phyloP scores from a whole-genome alignment of 2,797 vertebrate species.

The Stomatorhinus walkeri region DNA sequence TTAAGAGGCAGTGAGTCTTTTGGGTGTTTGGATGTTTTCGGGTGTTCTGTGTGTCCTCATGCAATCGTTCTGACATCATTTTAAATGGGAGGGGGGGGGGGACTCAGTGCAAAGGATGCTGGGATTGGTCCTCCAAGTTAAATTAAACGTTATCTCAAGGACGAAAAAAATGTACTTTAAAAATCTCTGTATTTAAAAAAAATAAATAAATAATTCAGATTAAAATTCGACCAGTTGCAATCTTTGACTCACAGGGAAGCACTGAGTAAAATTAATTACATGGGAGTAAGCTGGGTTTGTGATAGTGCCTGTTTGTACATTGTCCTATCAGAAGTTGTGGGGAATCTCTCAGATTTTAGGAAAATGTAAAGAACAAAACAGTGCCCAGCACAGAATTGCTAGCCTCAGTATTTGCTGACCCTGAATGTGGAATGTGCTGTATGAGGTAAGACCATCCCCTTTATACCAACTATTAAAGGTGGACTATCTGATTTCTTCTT shows the following conservation, averaged over 20 bases:
- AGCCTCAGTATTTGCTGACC: background rate
- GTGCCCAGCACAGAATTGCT: background rate
- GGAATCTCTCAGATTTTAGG: background rate
- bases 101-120: background rate
- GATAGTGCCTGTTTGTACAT: background rate
- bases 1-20: background rate
- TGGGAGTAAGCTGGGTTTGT: background rate
- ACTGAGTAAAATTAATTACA: conserved; percentile 6
- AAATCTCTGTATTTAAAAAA: background rate
- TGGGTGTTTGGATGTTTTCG: background rate
- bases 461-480: background rate
- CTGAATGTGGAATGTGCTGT: background rate
- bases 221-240: background rate
- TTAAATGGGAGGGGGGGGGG: background rate
- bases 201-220: background rate
- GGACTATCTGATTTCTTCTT: background rate
- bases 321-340: background rate
- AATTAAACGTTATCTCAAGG: background rate
- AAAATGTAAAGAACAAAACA: background rate
- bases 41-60: background rate
- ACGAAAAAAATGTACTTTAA: background rate
- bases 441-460: background rate
- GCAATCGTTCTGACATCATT: background rate
- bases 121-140: background rate
- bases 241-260: background rate